A percentile compares a stretch with the other conserved stretches of the same genome.
phyloP scores from a whole-genome alignment of 2,113 vertebrate species.

The Pelecanus crispus region DNA sequence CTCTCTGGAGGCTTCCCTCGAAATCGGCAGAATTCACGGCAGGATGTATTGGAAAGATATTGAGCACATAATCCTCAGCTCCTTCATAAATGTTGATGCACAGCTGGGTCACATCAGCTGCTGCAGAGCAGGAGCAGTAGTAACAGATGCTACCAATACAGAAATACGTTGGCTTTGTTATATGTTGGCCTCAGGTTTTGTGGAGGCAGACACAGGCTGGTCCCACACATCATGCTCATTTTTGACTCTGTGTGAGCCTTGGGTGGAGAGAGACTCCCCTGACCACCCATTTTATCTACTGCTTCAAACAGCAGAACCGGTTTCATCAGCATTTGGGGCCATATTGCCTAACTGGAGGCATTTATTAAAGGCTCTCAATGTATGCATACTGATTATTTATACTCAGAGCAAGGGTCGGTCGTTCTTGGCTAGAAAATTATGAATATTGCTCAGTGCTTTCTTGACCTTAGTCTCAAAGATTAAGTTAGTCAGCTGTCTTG shows the following conservation, averaged over 20 bases:
- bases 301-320: neutral
- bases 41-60: slow-evolving; percentile 27
- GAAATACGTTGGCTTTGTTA: neutral
- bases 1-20: neutral
- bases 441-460: neutral
- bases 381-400: neutral
- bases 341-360: neutral
- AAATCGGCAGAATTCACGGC: neutral
- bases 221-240: neutral
- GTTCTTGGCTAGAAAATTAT: neutral
- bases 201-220: neutral
- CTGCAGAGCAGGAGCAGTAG: neutral
- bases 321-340: neutral
- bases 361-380: neutral
- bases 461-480: slow-evolving; percentile 16
- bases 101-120: slow-evolving; percentile 49
- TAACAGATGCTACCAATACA: slow-evolving; percentile 12
- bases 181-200: neutral
- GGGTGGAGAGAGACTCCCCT: neutral
- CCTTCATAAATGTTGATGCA: slow-evolving; percentile 2
- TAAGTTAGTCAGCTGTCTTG: neutral
- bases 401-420: neutral
- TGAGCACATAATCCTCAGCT: slow-evolving; percentile 16
- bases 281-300: neutral
- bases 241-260: neutral